Evolutionary conservation across 2,113 vertebrate species (phyloP), one percentile per base, ranked within the genome.

Genomic region (Leucosticte australis): DNA sequence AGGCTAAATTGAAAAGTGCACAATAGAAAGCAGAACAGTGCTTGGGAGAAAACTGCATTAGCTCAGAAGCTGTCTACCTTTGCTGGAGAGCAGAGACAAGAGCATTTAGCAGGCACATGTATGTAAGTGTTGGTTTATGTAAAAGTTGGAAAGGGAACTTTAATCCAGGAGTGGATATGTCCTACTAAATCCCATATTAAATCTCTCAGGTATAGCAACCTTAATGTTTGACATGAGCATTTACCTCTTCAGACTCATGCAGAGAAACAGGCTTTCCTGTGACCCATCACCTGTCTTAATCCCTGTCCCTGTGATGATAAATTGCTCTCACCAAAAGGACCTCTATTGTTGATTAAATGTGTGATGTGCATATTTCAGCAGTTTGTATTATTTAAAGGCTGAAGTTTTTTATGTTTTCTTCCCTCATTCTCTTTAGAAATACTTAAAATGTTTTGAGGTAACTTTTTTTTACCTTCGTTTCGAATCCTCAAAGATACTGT

Each of bases 301-400:
- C 87, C 35, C 65, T 42, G n/a, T 89, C 91, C 78, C 78, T 63
- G 55, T 64, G 85, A 90, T 73, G 94, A 97, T 62, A 79, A 92
- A 94, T 75, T 75, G 53, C 62, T 94, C 62, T 85, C 28, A 88
- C 63, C 56, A 28, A 82, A 89, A 96, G 70, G 83, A 37, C 53
- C 73, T 93, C 62, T 77, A 49, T 44, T 97, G 60, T 55, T 83
- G 88, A 97, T 96, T 95, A 94, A 96, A 97, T 67, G 26, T 64
- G 74, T 93, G 95, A 96, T 70, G 41, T 73, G 67, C 57, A 86
- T 88, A 80, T 95, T 95, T 83, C 94, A 92, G 67, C 17, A 82
- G 64, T 47, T 76, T 88, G 55, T 86, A 80, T 81, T 59, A 78
- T 64, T 62, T 87, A 85, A 87, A 64, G 50, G 24, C 8, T 71